Percentiles rank a stretch among this genome's conserved stretches.
Evolutionary conservation across 2,888 invertebrate genomes (phyloP).

Genomic region (Drosophila meridiana): DNA sequence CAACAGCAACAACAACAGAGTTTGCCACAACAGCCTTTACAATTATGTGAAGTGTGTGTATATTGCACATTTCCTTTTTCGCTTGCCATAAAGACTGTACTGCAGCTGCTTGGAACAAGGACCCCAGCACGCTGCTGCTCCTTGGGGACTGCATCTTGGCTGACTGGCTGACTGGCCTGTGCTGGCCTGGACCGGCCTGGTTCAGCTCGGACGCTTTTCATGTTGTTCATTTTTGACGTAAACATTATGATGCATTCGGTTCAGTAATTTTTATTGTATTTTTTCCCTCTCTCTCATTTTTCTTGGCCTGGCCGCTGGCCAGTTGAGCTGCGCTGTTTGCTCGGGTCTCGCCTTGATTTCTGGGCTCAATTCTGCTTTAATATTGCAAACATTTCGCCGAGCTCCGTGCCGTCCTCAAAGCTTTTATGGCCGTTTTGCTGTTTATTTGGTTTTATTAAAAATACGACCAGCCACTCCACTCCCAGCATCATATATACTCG

Average conservation of each 20-base stretch:
- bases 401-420: constrained; percentile 34
- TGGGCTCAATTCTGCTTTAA: constrained; percentile 58
- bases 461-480: constrained; percentile 27
- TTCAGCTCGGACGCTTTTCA: constrained; percentile 49
- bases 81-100: constrained; percentile 27
- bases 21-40: constrained; percentile 33
- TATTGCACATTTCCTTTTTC: constrained; percentile 43
- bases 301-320: constrained; percentile 45
- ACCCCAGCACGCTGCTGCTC: constrained; percentile 27
- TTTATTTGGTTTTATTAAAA: constrained; percentile 71
- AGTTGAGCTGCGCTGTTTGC: constrained; percentile 42
- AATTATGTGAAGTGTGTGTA: constrained; percentile 61
- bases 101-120: constrained; percentile 62
- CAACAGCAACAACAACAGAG: constrained; percentile 16
- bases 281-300: constrained; percentile 48
- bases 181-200: constrained; percentile 13
- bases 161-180: constrained; percentile 19
- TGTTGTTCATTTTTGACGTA: constrained; percentile 77
- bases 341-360: constrained; percentile 44
- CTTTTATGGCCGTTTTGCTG: constrained; percentile 64
- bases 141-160: constrained; percentile 31
- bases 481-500: constrained; percentile 7
- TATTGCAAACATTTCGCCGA: constrained; percentile 54
- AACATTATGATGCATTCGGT: constrained; percentile 80
- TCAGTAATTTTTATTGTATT: constrained; percentile 79